Evolutionary conservation across 2,113 vertebrate species (phyloP).

Genomic region (Daphoenositta chrysoptera): DNA sequence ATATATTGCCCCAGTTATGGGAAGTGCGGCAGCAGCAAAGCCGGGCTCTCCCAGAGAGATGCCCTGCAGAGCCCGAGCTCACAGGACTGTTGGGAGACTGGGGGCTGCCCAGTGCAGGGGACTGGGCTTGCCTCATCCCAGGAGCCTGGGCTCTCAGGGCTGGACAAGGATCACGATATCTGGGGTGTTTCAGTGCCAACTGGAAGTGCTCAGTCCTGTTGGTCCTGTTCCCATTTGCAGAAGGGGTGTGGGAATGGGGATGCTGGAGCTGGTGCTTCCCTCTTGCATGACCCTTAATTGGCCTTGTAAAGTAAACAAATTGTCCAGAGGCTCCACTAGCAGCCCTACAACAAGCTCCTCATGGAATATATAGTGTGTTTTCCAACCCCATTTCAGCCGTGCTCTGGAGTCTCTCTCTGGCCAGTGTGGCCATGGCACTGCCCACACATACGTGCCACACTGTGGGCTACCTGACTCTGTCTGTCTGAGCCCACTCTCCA

Average conservation of each 20-base stretch:
- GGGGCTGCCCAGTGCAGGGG: neutral
- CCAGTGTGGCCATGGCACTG: fast-evolving
- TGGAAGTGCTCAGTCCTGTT: neutral
- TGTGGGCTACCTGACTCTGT: fast-evolving
- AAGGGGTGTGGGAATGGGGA: neutral
- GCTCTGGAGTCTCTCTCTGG: neutral
- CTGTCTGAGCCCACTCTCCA: neutral
- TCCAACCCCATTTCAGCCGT: fast-evolving
- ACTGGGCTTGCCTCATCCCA: fast-evolving
- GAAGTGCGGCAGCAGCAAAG: neutral
- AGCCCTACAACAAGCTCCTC: neutral
- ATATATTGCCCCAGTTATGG: neutral
- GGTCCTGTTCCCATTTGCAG: neutral
- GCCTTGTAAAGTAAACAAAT: neutral
- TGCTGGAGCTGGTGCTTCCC: neutral
- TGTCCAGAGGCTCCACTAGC: neutral
- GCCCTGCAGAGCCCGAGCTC: fast-evolving
- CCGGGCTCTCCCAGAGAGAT: neutral
- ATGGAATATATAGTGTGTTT: neutral
- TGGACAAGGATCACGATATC: fast-evolving
- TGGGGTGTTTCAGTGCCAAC: fast-evolving
- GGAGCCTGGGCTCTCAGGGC: neutral
- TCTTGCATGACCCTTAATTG: neutral
- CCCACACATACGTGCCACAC: fast-evolving
- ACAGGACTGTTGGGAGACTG: neutral